Evolutionary conservation across 2,888 invertebrate genomes (phyloP).

Genomic region (Drosophila mercatorum): DNA sequence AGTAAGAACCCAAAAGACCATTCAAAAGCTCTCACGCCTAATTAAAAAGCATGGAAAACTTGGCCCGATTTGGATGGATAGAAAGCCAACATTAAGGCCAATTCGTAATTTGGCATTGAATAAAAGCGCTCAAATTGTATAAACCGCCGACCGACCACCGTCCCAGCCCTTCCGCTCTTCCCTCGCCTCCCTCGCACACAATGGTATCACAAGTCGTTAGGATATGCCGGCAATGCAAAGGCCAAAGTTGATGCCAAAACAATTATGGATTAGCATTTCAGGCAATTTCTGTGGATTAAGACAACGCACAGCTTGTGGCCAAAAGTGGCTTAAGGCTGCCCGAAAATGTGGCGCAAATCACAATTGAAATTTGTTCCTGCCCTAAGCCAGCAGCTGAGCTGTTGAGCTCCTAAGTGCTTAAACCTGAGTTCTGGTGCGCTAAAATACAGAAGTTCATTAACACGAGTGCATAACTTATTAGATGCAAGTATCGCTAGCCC

Average conservation of each 20-base stretch:
- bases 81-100: constrained; percentile 22
- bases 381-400: background rate
- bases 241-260: constrained; percentile 46
- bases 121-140: constrained; percentile 4
- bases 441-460: background rate
- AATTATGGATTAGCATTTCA: constrained; percentile 43
- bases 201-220: constrained; percentile 31
- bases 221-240: constrained; percentile 24
- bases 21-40: constrained; percentile 57
- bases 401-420: constrained; percentile 1
- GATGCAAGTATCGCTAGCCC: no score
- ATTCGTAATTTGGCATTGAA: constrained; percentile 31
- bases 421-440: background rate
- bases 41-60: constrained; percentile 53
- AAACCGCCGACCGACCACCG: background rate
- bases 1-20: background rate
- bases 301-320: constrained; percentile 25
- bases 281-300: constrained; percentile 34
- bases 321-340: constrained; percentile 17
- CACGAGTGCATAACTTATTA: constrained; percentile 2
- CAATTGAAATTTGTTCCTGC: background rate
- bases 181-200: background rate
- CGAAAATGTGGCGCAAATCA: background rate
- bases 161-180: background rate
- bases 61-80: constrained; percentile 5